Percentiles rank a stretch among this genome's conserved stretches.
Conservation (phyloP, 2,888 invertebrate genomes). For the Dicyrtomina minuta region DNA sequence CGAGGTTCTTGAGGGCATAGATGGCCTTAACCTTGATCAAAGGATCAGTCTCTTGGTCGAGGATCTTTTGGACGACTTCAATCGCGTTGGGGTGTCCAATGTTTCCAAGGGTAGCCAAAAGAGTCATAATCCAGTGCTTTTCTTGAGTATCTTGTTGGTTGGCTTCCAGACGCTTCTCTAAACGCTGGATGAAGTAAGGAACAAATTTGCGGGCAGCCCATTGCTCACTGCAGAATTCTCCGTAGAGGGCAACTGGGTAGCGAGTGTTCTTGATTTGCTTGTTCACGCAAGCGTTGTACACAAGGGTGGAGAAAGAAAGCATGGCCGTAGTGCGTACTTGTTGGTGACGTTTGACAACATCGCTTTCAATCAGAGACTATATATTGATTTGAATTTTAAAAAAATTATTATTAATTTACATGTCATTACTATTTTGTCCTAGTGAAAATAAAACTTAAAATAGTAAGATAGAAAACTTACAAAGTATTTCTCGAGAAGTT, state of each 20-base stretch:
- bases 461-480: background rate
- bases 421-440: too few species aligned
- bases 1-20: slow-evolving; percentile 54
- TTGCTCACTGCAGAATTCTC: slow-evolving; percentile 50
- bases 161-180: slow-evolving; percentile 35
- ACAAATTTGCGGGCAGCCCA: slow-evolving; percentile 48
- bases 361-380: background rate
- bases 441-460: background rate
- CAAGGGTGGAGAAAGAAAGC: too few species aligned
- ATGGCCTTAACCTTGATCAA: too few species aligned
- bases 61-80: too few species aligned
- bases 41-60: background rate
- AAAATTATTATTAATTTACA: too few species aligned
- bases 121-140: slow-evolving; percentile 50
- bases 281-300: too few species aligned
- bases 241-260: too few species aligned
- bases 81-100: slow-evolving; percentile 55
- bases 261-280: too few species aligned
- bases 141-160: slow-evolving; percentile 32
- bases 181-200: slow-evolving; percentile 42
- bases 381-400: background rate
- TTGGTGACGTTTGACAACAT: slow-evolving; percentile 33
- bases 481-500: slow-evolving; percentile 54
- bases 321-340: too few species aligned
- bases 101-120: slow-evolving; percentile 56